phyloP scores from a whole-genome alignment of 2,888 invertebrate species.

The Caenorhabditis zanzibari region DNA sequence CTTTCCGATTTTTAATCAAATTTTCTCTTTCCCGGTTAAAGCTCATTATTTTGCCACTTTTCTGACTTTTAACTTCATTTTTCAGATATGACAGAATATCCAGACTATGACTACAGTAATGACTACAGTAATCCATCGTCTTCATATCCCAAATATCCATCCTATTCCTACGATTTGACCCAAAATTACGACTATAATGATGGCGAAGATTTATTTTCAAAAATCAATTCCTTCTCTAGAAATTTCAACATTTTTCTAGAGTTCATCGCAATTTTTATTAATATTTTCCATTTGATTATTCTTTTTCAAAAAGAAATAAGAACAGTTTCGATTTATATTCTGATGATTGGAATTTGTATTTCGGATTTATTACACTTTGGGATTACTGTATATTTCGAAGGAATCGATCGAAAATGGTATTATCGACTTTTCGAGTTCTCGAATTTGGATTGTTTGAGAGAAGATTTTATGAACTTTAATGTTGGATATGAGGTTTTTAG shows the following conservation, averaged over 20 bases:
- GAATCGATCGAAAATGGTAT: constrained; percentile 2
- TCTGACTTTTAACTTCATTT: background rate
- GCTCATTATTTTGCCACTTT: too few relatives aligned
- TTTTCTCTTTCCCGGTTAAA: too few relatives aligned
- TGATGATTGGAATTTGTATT: constrained; percentile 22
- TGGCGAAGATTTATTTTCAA: too few relatives aligned
- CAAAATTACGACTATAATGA: background rate
- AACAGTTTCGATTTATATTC: background rate
- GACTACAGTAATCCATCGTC: background rate
- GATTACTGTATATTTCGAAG: constrained; percentile 11
- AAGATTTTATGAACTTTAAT: constrained; percentile 1
- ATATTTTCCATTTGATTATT: background rate
- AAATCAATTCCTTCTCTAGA: too few relatives aligned
- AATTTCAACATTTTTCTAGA: background rate
- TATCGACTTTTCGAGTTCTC: background rate
- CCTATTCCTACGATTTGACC: background rate
- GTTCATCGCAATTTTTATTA: background rate
- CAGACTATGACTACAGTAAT: background rate
- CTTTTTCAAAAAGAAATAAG: constrained; percentile 13
- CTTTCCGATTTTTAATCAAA: too few relatives aligned
- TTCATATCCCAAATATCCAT: background rate
- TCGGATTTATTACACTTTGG: background rate
- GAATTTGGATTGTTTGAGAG: constrained; percentile 7
- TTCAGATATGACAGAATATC: background rate
- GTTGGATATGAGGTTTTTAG: constrained; percentile 1